Evolutionary conservation across 2,888 invertebrate species (phyloP).

Genomic region (Thereva nobilitata): DNA sequence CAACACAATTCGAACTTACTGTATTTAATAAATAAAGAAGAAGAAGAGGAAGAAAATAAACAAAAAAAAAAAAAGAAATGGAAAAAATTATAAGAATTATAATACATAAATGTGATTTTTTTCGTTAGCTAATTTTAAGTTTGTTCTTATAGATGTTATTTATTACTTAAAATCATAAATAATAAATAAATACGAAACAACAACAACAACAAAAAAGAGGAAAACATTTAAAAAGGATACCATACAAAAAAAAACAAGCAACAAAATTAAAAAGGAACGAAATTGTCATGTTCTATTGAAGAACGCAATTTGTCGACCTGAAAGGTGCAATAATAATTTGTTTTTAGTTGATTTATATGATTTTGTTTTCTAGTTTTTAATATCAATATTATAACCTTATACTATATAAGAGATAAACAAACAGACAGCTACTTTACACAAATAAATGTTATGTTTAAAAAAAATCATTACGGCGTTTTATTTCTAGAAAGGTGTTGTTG

Average conservation of each 20-base stretch:
- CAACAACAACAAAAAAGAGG: not conserved
- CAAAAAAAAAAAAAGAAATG: constrained; percentile 13
- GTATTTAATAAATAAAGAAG: not conserved
- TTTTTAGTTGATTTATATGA: constrained; percentile 5
- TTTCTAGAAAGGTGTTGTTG: not conserved
- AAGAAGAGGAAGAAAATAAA: not conserved
- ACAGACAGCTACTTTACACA: constrained; percentile 33
- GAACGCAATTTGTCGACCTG: constrained; percentile 2
- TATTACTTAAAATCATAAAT: constrained; percentile 17
- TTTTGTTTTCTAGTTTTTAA: constrained; percentile 24
- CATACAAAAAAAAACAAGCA: no score
- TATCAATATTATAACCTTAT: constrained; percentile 17
- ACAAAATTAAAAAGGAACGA: no score
- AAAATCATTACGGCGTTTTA: not conserved
- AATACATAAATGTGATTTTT: constrained; percentile 35
- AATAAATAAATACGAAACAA: constrained; percentile 4
- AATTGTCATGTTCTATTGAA: no score
- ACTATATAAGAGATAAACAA: constrained; percentile 27
- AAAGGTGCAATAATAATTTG: constrained; percentile 25
- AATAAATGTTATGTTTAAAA: constrained; percentile 36
- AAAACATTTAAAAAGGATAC: no score
- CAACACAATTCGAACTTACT: no score
- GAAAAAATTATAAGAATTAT: constrained; percentile 22
- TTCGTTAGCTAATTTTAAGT: constrained; percentile 23
- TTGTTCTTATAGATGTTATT: constrained; percentile 21